Evolutionary conservation across 2,797 vertebrate species (phyloP), one percentile per base, ranked within the genome.

Genomic region (Pogoniulus pusillus): DNA sequence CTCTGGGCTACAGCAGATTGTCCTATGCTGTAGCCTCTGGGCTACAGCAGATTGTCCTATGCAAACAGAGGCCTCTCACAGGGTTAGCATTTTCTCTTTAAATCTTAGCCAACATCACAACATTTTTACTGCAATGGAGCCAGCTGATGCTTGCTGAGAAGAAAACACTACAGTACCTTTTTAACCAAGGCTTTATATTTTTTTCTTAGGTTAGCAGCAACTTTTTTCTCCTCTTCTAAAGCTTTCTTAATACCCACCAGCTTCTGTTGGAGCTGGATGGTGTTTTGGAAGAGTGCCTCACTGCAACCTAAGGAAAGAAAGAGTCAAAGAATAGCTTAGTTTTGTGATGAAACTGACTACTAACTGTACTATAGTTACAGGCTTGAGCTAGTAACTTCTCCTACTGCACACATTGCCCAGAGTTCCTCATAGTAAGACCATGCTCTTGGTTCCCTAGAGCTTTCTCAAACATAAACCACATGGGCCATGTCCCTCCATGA

Each of bases 211-310:
- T 89, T 95, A 51, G 98, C 98, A 4, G 95, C 90, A 12, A 27
- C 81, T 97, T 97, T 98, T 92, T 97, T 98, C 96, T 98, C 98
- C 91, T 98, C 98, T 37, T 39, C 78, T 85, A 98, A 97, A 62
- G 96, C 96, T 30, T 98, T 98, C 90, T 99, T 98, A 53, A 99
- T 96, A 70, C 98, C 97, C 69, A 99, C 76, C 7, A 98, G 96
- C 90, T 95, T 98, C 92, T 99, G 98, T 63, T 96, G 97, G 78
- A 99, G 96, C 85, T 97, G 97, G 79, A 99, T 74, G 4, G 98
- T 98, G 95, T 98, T 97, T 93, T 97, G 97, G 94, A 98, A 98
- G 77, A 99, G 96, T 45, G 94, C 90, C 2, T 95, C 94, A 15
- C 98, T 97, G 80, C 99, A 99, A 87, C 97, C 99, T 99, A 94